Evolutionary conservation across 64 coral and sea anemone genomes (phyloP).

Genomic region (Porites lutea): DNA sequence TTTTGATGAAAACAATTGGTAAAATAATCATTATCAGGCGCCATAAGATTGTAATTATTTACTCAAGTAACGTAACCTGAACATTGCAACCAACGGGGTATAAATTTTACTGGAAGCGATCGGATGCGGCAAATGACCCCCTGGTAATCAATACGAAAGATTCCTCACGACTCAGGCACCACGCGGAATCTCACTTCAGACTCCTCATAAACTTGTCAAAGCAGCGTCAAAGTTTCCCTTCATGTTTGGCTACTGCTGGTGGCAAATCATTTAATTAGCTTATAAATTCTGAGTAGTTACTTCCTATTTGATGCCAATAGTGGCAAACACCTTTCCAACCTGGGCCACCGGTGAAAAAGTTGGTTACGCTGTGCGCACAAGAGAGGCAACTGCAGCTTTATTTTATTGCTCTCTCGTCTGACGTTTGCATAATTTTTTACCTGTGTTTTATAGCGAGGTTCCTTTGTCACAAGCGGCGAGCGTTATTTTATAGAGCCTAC

Average conservation of each 20-base stretch:
- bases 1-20: conserved; percentile 77
- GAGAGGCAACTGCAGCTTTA: not conserved
- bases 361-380: not conserved
- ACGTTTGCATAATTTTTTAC: not conserved
- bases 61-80: conserved; percentile 61
- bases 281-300: conserved; percentile 3
- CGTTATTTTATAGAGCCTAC: conserved; percentile 82
- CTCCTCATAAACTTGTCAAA: not conserved
- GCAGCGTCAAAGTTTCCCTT: not conserved
- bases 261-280: conserved; percentile 21
- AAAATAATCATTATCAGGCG: conserved; percentile 59
- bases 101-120: conserved; percentile 62
- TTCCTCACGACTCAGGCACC: not conserved
- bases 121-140: conserved; percentile 75
- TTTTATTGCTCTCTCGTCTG: not conserved
- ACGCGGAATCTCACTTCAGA: too few relatives aligned
- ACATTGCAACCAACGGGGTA: not conserved
- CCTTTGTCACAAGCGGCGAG: conserved; percentile 64
- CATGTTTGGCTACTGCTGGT: not conserved
- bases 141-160: conserved; percentile 72
- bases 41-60: conserved; percentile 55
- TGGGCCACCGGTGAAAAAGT: not conserved
- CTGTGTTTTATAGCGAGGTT: conserved; percentile 65
- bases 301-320: not conserved
- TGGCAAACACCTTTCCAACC: not conserved